A percentile compares a stretch with the other conserved stretches of the same genome.
Conservation (phyloP, 1,140 invertebrate genomes). For the Dryas iulia region DNA sequence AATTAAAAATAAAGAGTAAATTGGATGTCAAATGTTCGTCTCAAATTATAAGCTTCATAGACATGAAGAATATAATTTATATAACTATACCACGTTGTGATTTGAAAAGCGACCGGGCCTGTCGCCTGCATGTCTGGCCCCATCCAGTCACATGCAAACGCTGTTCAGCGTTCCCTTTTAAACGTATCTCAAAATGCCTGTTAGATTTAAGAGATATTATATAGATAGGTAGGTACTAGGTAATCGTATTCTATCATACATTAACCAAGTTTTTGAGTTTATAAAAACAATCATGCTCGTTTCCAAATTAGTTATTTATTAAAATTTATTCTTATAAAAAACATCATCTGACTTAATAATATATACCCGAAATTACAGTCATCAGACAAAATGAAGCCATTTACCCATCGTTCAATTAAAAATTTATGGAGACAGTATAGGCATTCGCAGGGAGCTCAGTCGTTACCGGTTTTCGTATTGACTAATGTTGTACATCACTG, state of each 20-base stretch:
- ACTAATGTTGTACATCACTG: constrained; percentile 62
- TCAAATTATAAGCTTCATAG: not conserved
- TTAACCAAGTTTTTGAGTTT: not conserved
- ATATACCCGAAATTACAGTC: not conserved
- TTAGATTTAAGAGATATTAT: not conserved
- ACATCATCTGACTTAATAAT: not conserved
- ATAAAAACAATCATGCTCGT: not conserved
- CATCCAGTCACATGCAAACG: not conserved
- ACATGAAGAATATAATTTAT: not conserved
- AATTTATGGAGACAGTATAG: constrained; percentile 41
- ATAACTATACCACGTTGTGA: not conserved
- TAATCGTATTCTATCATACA: not conserved
- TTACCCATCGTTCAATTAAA: constrained; percentile 47
- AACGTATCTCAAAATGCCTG: not conserved
- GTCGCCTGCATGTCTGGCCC: not conserved
- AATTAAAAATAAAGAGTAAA: too few relatives aligned
- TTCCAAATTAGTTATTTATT: not conserved
- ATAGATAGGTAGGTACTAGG: not conserved
- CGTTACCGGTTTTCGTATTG: constrained; percentile 65
- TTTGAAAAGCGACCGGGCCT: not conserved
- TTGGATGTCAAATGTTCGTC: too few relatives aligned
- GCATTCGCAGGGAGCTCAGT: constrained; percentile 39
- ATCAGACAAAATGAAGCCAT: constrained; percentile 36
- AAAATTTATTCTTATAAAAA: not conserved
- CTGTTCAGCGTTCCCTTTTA: not conserved